These are phyloP conservation scores for Limulus polyphemus DNA, from an alignment of 2,888 invertebrate species.

Conservation along the genomic window DNA sequence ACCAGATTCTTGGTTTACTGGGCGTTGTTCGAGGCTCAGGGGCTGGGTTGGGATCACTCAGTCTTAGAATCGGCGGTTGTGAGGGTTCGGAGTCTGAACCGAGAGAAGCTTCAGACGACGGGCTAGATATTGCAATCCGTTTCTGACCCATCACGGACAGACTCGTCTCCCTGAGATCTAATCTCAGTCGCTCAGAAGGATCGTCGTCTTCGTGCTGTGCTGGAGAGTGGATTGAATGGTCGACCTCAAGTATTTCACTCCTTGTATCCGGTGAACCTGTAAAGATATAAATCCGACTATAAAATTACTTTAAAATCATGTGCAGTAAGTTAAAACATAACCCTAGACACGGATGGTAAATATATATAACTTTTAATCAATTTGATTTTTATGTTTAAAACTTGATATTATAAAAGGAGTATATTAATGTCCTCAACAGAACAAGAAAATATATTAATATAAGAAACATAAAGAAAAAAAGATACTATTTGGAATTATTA, in stretches of 20 bases:
- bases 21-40: conserved; percentile 10
- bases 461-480: no score
- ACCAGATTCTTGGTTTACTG: conserved; percentile 30
- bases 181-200: conserved; percentile 18
- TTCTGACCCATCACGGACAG: no score
- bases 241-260: conserved; percentile 25
- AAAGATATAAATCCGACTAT: background rate
- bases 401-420: no score
- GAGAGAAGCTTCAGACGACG: conserved; percentile 18
- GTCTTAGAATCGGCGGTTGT: conserved; percentile 6
- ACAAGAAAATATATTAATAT: no score
- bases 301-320: no score
- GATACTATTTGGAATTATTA: no score
- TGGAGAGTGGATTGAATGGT: conserved; percentile 15
- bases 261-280: background rate
- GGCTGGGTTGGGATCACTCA: conserved; percentile 1
- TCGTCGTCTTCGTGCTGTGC: conserved; percentile 15
- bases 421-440: no score
- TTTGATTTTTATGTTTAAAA: background rate
- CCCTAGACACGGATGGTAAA: background rate
- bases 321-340: conserved; percentile 8
- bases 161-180: conserved; percentile 6
- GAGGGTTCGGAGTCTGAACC: conserved; percentile 14
- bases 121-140: conserved; percentile 14
- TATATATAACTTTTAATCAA: background rate